phyloP scores from a whole-genome alignment of 2,113 vertebrate genomes.

The Eubucco bourcierii region DNA sequence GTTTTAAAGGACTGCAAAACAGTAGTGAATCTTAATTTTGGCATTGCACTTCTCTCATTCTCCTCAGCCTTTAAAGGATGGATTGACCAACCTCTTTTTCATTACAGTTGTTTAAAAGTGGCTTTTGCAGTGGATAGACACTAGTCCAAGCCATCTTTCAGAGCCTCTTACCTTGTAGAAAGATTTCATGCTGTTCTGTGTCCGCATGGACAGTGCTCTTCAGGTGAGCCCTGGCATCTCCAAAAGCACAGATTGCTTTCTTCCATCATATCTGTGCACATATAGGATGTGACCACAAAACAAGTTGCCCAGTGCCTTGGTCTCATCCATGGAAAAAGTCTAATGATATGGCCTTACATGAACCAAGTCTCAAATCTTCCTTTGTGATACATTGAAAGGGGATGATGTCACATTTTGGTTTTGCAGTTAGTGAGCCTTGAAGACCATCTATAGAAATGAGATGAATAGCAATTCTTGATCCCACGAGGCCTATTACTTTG shows the following conservation, averaged over 20 bases:
- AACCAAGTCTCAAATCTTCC: background rate
- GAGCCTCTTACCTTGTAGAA: background rate
- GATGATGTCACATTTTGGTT: background rate
- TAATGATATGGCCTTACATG: background rate
- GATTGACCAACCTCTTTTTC: background rate
- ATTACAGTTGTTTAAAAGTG: background rate
- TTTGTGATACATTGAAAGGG: background rate
- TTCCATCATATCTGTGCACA: fast-evolving
- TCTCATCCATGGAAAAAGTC: background rate
- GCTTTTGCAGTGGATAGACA: background rate
- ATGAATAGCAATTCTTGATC: background rate
- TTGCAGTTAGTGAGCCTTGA: background rate
- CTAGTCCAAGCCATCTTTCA: background rate
- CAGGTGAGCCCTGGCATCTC: background rate
- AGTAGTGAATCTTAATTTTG: background rate
- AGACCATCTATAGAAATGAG: background rate
- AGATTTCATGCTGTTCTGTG: background rate
- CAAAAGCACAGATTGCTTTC: background rate
- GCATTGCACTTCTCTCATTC: background rate
- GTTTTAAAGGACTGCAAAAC: background rate
- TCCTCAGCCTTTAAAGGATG: background rate
- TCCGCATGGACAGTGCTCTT: background rate
- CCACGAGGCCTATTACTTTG: background rate
- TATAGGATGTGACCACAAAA: background rate
- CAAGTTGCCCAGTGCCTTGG: background rate